Conservation (phyloP, 30 jellyfish, hydroid and myxozoan genomes). For the Aurelia coerulea region DNA sequence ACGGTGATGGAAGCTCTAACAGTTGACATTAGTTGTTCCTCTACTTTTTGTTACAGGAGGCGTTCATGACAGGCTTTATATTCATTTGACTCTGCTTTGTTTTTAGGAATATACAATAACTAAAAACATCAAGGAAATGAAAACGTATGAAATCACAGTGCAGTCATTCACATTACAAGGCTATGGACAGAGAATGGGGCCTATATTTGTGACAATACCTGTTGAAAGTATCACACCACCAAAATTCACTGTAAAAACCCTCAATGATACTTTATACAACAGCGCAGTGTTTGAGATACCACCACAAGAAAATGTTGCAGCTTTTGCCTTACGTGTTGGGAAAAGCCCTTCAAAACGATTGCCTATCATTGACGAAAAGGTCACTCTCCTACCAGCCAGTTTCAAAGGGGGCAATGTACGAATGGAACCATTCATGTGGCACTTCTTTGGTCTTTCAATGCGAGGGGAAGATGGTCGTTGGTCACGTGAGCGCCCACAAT, state of each 20-base stretch:
- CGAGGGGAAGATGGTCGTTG: slow-evolving; percentile 35
- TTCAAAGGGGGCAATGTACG: slow-evolving; percentile 1
- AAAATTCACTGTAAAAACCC: slow-evolving; percentile 6
- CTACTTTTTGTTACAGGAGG: too few species aligned
- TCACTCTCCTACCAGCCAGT: slow-evolving; percentile 12
- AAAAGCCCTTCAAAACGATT: neutral
- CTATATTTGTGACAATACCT: slow-evolving; percentile 24
- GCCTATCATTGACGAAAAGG: slow-evolving; percentile 22
- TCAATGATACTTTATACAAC: neutral
- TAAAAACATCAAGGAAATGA: slow-evolving; percentile 7
- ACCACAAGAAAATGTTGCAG: neutral
- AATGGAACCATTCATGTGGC: slow-evolving; percentile 33
- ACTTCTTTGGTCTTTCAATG: slow-evolving; percentile 33
- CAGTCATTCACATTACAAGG: slow-evolving; percentile 10
- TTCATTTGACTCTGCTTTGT: neutral
- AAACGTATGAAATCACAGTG: slow-evolving; percentile 28
- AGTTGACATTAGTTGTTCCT: too few species aligned
- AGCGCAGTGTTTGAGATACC: neutral
- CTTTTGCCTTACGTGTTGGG: slow-evolving; percentile 30
- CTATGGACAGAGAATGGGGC: slow-evolving; percentile 30
- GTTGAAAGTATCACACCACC: slow-evolving; percentile 15
- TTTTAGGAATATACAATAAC: slow-evolving; percentile 8
- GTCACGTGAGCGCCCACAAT: slow-evolving; percentile 28
- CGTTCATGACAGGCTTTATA: too few species aligned
- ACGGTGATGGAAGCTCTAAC: too few species aligned